A percentile compares a stretch with the other conserved stretches of the same genome.
Conservation (phyloP, 2,113 vertebrate genomes). For the Pterophyllum scalare region DNA sequence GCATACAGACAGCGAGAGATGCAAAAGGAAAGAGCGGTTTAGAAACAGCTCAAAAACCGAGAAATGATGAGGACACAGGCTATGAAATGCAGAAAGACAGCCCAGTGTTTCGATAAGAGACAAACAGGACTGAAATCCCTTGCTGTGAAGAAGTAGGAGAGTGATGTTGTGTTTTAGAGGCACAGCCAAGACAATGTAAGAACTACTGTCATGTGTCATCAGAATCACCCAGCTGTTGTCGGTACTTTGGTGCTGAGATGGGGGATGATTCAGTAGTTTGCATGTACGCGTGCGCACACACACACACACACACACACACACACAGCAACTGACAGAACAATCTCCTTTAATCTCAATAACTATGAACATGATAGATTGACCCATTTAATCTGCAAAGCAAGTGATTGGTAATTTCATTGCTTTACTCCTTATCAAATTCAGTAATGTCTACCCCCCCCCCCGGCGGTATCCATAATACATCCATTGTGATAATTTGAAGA, state of each 20-base stretch:
- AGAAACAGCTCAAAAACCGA: constrained; percentile 21
- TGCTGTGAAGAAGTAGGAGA: constrained; percentile 31
- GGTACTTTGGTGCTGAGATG: constrained; percentile 58
- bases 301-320: constrained; percentile 9
- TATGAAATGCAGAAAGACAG: constrained; percentile 35
- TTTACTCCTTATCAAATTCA: constrained; percentile 56
- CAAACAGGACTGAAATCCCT: constrained; percentile 18
- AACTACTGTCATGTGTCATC: constrained; percentile 73
- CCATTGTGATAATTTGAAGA: constrained; percentile 71
- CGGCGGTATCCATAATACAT: constrained; percentile 60
- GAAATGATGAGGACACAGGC: constrained; percentile 25
- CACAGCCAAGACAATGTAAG: constrained; percentile 50
- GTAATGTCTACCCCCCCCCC: constrained; percentile 13
- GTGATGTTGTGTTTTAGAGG: constrained; percentile 35
- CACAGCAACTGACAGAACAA: constrained; percentile 35
- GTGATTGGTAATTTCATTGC: constrained; percentile 41
- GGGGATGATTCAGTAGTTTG: constrained; percentile 58
- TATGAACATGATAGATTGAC: constrained; percentile 52
- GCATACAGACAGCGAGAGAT: background rate
- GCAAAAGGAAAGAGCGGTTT: background rate
- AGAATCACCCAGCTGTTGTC: constrained; percentile 68
- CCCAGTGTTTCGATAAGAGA: constrained; percentile 34
- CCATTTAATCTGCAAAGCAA: constrained; percentile 60
- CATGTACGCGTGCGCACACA: constrained; percentile 17
- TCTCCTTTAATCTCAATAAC: constrained; percentile 54